These are phyloP conservation scores for Thaumetopoea pityocampa DNA, from an alignment of 1,140 invertebrate genomes.

Conservation along the genomic window DNA sequence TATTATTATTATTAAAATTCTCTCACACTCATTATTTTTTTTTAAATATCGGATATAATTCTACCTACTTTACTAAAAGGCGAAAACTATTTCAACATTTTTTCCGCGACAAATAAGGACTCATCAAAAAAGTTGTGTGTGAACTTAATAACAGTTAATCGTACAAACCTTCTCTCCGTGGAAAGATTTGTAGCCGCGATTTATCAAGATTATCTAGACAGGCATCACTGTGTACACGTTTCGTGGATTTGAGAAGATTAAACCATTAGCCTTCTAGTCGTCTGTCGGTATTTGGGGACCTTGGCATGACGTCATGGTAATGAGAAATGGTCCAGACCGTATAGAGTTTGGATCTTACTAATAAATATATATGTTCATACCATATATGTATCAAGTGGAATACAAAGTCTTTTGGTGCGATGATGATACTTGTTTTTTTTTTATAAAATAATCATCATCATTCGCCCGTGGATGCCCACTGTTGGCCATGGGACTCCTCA, in stretches of 20 bases:
- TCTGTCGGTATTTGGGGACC: constrained; percentile 30
- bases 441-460: too few relatives aligned
- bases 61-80: too few relatives aligned
- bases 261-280: constrained; percentile 26
- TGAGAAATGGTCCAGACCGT: not conserved
- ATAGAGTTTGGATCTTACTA: not conserved
- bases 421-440: too few relatives aligned
- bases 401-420: too few relatives aligned
- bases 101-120: not conserved
- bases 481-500: too few relatives aligned
- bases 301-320: constrained; percentile 23
- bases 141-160: not conserved
- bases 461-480: too few relatives aligned
- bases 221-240: constrained; percentile 57
- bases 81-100: too few relatives aligned
- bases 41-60: too few relatives aligned
- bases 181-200: constrained; percentile 47
- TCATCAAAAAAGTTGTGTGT: not conserved
- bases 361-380: too few relatives aligned
- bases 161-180: constrained; percentile 2
- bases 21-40: too few relatives aligned
- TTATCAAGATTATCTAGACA: constrained; percentile 59
- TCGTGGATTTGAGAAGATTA: constrained; percentile 57
- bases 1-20: too few relatives aligned
- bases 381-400: too few relatives aligned